phyloP scores from a whole-genome alignment of 2,888 invertebrate genomes.

The Pollenia griseotomentosa region DNA sequence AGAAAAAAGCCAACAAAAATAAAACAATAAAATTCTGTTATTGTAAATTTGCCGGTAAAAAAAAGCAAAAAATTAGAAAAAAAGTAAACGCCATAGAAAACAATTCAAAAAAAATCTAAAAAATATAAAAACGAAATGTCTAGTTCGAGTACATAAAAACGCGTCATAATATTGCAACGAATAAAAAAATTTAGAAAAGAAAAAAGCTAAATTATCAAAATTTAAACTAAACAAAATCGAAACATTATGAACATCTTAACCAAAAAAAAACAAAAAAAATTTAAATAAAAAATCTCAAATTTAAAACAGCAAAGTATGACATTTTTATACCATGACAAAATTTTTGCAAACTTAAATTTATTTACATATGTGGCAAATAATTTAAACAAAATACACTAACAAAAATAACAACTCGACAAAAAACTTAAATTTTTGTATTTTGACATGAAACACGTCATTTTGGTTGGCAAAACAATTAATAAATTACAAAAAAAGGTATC shows the following conservation, averaged over 20 bases:
- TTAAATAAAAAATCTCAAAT: neutral
- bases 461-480: neutral
- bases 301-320: neutral
- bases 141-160: slow-evolving; percentile 20
- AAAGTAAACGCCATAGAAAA: slow-evolving; percentile 44
- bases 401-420: slow-evolving; percentile 10
- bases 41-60: slow-evolving; percentile 71
- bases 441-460: slow-evolving; percentile 50
- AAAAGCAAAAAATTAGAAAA: slow-evolving; percentile 43
- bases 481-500: neutral
- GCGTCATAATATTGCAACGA: slow-evolving; percentile 33
- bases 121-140: slow-evolving; percentile 30
- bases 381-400: neutral
- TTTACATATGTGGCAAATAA: neutral
- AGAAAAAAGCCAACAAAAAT: slow-evolving; percentile 21
- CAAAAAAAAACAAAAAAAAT: neutral
- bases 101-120: slow-evolving; percentile 19
- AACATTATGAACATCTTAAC: neutral
- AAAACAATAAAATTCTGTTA: slow-evolving; percentile 63
- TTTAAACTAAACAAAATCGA: neutral
- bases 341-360: slow-evolving; percentile 20
- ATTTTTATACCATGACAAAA: slow-evolving; percentile 33
- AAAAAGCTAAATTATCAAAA: slow-evolving; percentile 8
- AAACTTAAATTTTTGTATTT: neutral
- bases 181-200: neutral